Percentiles rank a stretch among this genome's conserved stretches.
phyloP scores from a whole-genome alignment of 2,888 invertebrate genomes.

The Caenorhabditis sp. region DNA sequence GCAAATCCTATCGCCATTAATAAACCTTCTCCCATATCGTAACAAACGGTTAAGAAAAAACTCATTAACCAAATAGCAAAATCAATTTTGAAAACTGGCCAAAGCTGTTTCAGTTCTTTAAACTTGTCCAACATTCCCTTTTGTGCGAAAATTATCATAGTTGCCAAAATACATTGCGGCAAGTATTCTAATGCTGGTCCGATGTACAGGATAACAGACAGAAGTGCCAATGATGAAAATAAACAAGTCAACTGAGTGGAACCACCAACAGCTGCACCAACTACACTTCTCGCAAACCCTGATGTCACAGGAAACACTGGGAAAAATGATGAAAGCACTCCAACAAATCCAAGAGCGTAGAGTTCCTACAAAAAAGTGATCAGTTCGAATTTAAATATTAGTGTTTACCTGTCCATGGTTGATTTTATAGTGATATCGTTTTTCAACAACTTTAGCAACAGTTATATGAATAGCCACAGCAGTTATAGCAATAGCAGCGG shows the following conservation, averaged over 20 bases:
- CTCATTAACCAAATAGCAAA: conserved; percentile 67
- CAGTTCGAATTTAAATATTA: conserved; percentile 21
- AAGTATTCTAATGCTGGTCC: conserved; percentile 68
- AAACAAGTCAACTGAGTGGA: conserved; percentile 67
- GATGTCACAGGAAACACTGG: conserved; percentile 70
- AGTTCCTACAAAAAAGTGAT: conserved; percentile 55
- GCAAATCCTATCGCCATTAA: conserved; percentile 65
- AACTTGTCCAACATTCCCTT: conserved; percentile 63
- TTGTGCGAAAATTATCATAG: conserved; percentile 66
- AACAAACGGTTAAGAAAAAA: conserved; percentile 64
- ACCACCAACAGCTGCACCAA: conserved; percentile 67
- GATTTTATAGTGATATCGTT: conserved; percentile 67
- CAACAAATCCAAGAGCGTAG: conserved; percentile 69
- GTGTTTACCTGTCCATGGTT: conserved; percentile 68
- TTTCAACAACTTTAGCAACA: conserved; percentile 68
- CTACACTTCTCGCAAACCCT: conserved; percentile 67
- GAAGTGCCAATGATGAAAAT: conserved; percentile 64
- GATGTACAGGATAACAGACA: conserved; percentile 67
- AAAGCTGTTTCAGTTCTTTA: conserved; percentile 59
- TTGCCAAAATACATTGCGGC: conserved; percentile 65
- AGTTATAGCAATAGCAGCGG: conserved; percentile 64
- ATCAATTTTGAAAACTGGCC: conserved; percentile 69
- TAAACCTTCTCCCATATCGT: conserved; percentile 67
- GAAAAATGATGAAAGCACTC: conserved; percentile 66
- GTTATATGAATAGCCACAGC: conserved; percentile 68